Base-by-base conservation (phyloP, 1,140 invertebrate genomes). In the Spodoptera frugiperda region DNA sequence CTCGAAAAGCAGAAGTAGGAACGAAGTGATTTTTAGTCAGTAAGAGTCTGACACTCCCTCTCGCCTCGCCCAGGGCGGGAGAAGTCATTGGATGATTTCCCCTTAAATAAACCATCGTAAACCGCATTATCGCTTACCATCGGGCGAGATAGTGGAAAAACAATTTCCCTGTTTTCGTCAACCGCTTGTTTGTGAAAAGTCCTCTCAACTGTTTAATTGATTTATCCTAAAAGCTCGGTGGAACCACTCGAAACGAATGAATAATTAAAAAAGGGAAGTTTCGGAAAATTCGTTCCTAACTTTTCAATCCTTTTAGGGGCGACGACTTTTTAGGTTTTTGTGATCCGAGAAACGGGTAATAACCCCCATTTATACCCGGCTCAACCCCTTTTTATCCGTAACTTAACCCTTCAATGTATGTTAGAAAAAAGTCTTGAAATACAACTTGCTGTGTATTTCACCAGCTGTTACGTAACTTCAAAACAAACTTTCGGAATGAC, bases 191-290 rank as follows among this genome's bases (percentile, higher is more conserved):
- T 67, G 63, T 67, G 39, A 49, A 67, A 46, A 67, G 44, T 67
- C 6, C 44, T 21, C 21, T 39, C 19, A 67, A 49, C 17, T 67
- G 63, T 21, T 21, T 25, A 67, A 67, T 67, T 17, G 63, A 48
- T 19, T 67, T 25, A 25, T 11, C 15, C 33, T 44, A 63, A 63
- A 63, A 63, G 59, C 15, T 12, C 17, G 33, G 33, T 17, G 17
- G 3, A 33, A 63, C 44, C 33, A 33, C n/a, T 63, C 15, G 15
- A 44, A 63, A 11, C 17, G n/a, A 44, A 10, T 44, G 59, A 63
- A 63, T 63, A 63, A 44, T 63, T 46, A 63, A 63, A 63, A 63
- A 63, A 63, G 33, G 44, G 17, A 63, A 10, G 39, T 63, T 63
- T 53, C 9, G n/a, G n/a, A 44, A 63, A 63, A 63, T 11, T 30